Evolutionary conservation across 2,797 vertebrate genomes (phyloP).

Genomic region (Hephaestus fuliginosus): DNA sequence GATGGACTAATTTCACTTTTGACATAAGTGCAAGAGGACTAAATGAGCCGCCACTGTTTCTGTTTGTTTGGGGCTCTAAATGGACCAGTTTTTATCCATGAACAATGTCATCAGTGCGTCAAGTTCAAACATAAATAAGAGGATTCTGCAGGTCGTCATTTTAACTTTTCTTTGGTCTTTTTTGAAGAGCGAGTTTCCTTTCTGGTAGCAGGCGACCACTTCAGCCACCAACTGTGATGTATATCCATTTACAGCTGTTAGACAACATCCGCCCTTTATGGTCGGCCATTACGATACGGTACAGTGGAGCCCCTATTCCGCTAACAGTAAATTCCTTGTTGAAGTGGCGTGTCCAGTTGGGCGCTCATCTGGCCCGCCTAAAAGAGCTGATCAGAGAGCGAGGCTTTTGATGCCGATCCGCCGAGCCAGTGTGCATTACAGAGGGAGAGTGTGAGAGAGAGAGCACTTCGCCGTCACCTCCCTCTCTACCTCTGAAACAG

Average conservation of each 20-base stretch:
- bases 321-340: constrained; percentile 82
- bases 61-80: not conserved
- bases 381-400: constrained; percentile 78
- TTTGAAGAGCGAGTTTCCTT: constrained; percentile 10
- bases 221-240: constrained; percentile 56
- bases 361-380: constrained; percentile 73
- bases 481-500: constrained; percentile 66
- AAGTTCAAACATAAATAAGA: too few species aligned
- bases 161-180: not conserved
- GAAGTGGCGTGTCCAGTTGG: constrained; percentile 73
- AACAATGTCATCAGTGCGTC: too few species aligned
- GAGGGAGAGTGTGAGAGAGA: constrained; percentile 50
- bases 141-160: constrained; percentile 10
- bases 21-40: not conserved
- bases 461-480: constrained; percentile 62
- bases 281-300: constrained; percentile 55
- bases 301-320: constrained; percentile 70
- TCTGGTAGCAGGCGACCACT: constrained; percentile 29
- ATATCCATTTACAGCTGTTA: constrained; percentile 81
- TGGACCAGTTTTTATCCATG: not conserved
- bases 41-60: not conserved
- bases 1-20: not conserved
- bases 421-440: constrained; percentile 79
- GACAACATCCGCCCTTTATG: constrained; percentile 78
- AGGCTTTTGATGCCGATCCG: constrained; percentile 75